Percentiles rank a stretch among this genome's conserved stretches.
Conservation (phyloP, 2,113 vertebrate species). For the Merops nubicus region DNA sequence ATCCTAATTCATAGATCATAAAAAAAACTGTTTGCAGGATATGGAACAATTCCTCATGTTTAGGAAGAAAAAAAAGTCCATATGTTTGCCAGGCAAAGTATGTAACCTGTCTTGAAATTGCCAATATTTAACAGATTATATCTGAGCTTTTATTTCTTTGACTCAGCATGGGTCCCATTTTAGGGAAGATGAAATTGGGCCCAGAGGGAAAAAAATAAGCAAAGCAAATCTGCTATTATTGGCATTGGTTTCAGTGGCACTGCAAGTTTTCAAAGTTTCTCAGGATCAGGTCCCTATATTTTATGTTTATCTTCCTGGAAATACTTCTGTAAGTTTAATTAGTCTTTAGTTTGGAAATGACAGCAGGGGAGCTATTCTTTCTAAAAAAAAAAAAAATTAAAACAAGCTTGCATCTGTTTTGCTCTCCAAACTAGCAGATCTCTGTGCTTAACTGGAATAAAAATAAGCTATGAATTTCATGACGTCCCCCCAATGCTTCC, state of each 20-base stretch:
- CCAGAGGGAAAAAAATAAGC: neutral
- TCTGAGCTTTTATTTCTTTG: neutral
- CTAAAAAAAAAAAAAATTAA: neutral
- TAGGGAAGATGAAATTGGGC: neutral
- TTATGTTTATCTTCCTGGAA: neutral
- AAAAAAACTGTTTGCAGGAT: neutral
- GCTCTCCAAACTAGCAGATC: neutral
- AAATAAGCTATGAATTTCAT: neutral
- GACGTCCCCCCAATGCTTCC: neutral
- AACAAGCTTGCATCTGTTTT: neutral
- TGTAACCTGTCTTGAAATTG: neutral
- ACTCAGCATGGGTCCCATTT: neutral
- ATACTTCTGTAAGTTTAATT: neutral
- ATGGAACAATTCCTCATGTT: neutral
- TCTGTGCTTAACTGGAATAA: neutral
- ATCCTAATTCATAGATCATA: neutral
- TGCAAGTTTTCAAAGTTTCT: neutral
- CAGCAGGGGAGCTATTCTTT: slow-evolving; percentile 14
- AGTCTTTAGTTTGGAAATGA: neutral
- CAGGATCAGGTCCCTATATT: neutral
- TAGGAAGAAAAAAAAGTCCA: neutral
- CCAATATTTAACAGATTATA: neutral
- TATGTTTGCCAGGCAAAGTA: neutral
- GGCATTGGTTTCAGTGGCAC: neutral
- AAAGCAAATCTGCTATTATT: neutral